A percentile compares a stretch with the other conserved stretches of the same genome.
phyloP scores from a whole-genome alignment of 2,888 invertebrate species.

The Muscina levida region DNA sequence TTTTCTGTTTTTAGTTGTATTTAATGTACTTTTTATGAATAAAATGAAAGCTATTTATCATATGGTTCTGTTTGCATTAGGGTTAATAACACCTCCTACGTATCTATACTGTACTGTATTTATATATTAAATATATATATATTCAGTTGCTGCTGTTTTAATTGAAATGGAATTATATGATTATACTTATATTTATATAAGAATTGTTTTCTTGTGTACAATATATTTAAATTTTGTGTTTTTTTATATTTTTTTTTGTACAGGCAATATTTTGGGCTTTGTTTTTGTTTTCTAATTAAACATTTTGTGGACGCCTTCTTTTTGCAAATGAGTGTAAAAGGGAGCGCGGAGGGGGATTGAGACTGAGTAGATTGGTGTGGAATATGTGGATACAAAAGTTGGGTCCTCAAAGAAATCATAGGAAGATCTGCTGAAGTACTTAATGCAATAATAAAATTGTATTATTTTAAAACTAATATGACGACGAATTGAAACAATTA shows the following conservation, averaged over 20 bases:
- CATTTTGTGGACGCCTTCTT: conserved; percentile 57
- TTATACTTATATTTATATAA: conserved; percentile 56
- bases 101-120: neutral
- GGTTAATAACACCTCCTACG: conserved; percentile 15
- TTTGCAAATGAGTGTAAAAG: neutral
- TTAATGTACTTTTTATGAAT: conserved; percentile 20
- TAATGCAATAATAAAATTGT: conserved; percentile 49
- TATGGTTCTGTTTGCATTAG: conserved; percentile 30
- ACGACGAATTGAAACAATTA: conserved; percentile 69
- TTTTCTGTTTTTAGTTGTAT: conserved; percentile 9
- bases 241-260: conserved; percentile 40
- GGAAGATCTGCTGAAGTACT: conserved; percentile 58
- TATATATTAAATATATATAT: conserved; percentile 27
- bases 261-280: conserved; percentile 65
- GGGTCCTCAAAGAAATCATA: conserved; percentile 62
- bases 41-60: conserved; percentile 56
- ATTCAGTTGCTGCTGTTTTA: conserved; percentile 28
- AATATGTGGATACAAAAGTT: conserved; percentile 65
- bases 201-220: conserved; percentile 51
- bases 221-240: no score
- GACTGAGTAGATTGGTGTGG: conserved; percentile 41
- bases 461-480: conserved; percentile 59
- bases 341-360: neutral
- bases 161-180: conserved; percentile 54
- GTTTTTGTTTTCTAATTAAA: conserved; percentile 40